phyloP scores from a whole-genome alignment of 2,797 vertebrate species.

The Nyctalus aviator region DNA sequence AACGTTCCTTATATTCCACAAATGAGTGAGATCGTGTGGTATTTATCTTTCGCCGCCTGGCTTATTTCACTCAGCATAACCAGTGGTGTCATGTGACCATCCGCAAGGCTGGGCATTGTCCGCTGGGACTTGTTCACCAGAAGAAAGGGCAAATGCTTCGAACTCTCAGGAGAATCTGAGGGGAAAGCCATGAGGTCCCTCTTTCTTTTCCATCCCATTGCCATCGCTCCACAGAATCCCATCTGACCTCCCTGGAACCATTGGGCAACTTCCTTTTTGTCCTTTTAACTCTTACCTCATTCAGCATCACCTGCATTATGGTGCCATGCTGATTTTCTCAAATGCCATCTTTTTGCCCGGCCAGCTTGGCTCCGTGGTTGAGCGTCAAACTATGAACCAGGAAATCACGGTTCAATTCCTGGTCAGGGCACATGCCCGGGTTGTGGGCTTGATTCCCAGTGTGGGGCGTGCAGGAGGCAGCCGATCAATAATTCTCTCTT shows the following conservation, averaged over 20 bases:
- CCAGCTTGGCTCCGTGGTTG: too few relatives aligned
- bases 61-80: background rate
- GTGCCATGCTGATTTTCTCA: background rate
- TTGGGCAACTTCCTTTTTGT: background rate
- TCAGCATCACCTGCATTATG: background rate
- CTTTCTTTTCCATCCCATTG: background rate
- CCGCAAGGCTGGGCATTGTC: background rate
- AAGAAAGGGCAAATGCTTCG: background rate
- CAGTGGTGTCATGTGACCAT: background rate
- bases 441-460: too few relatives aligned
- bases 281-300: background rate
- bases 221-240: background rate
- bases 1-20: too few relatives aligned
- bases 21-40: too few relatives aligned
- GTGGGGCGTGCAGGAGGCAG: too few relatives aligned
- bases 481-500: too few relatives aligned
- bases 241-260: background rate
- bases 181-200: background rate
- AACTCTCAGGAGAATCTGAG: constrained; percentile 10
- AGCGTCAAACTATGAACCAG: too few relatives aligned
- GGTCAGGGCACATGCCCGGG: too few relatives aligned
- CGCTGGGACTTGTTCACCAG: background rate
- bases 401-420: too few relatives aligned
- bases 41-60: too few relatives aligned
- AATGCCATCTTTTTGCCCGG: background rate